Conservation (phyloP, 2,888 invertebrate species). For the Drosophila maculinotata region DNA sequence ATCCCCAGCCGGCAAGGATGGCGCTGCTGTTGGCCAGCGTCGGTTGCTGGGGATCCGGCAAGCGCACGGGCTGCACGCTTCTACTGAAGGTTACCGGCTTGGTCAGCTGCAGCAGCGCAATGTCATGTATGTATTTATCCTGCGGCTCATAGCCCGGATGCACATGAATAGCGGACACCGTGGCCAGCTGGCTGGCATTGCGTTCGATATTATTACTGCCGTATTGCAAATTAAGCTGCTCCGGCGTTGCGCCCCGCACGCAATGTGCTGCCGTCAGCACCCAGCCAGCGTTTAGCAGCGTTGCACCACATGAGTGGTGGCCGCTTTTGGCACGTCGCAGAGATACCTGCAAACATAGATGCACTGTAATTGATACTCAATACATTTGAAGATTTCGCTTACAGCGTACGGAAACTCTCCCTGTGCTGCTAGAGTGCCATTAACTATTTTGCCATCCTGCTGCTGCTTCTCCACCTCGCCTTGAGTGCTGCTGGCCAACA, state of each 20-base stretch:
- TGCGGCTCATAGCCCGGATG: constrained; percentile 77
- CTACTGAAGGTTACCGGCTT: constrained; percentile 51
- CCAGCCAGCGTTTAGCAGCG: constrained; percentile 81
- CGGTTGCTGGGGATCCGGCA: constrained; percentile 67
- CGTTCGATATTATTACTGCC: constrained; percentile 71
- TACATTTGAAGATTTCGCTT: constrained; percentile 37
- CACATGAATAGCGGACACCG: constrained; percentile 67
- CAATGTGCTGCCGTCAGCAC: constrained; percentile 83
- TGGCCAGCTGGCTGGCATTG: constrained; percentile 68
- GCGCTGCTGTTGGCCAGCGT: constrained; percentile 65
- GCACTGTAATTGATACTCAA: not conserved
- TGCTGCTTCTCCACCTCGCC: constrained; percentile 6
- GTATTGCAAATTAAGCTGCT: constrained; percentile 77
- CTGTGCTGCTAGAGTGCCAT: constrained; percentile 74
- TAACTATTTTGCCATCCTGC: constrained; percentile 76
- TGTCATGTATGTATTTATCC: constrained; percentile 76
- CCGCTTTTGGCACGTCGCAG: constrained; percentile 72
- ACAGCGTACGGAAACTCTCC: constrained; percentile 82
- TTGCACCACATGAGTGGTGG: constrained; percentile 81
- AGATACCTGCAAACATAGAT: constrained; percentile 61
- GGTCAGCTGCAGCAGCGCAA: constrained; percentile 77
- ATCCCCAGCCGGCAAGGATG: constrained; percentile 84
- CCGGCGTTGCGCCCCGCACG: constrained; percentile 61
- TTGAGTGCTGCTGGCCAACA: not conserved
- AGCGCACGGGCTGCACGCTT: constrained; percentile 69